Percentiles rank a stretch among this genome's conserved stretches.
Evolutionary conservation across 2,113 vertebrate genomes (phyloP).

Genomic region (Eptesicus fuscus): DNA sequence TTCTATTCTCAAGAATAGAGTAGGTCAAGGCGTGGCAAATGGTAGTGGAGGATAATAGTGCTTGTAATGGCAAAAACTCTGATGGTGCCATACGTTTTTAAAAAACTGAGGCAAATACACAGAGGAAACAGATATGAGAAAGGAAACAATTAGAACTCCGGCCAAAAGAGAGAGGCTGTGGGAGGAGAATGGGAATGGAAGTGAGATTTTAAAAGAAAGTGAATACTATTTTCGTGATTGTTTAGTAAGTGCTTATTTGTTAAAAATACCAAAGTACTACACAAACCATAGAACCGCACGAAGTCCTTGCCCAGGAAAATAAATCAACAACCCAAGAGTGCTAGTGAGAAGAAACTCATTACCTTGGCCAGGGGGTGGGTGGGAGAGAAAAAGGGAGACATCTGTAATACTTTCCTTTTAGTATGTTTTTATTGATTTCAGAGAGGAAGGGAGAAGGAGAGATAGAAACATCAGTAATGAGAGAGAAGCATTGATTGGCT

Average conservation of each 20-base stretch:
- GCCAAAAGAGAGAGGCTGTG: neutral
- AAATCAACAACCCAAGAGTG: neutral
- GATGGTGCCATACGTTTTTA: neutral
- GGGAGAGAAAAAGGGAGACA: no score
- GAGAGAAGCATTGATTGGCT: no score
- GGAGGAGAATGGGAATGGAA: neutral
- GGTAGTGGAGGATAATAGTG: neutral
- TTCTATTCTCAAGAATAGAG: neutral
- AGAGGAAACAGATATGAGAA: constrained; percentile 8
- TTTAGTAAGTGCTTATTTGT: neutral
- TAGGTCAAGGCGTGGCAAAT: neutral
- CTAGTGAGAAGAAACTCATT: neutral
- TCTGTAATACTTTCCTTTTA: no score
- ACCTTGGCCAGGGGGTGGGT: neutral
- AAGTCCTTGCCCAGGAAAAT: neutral
- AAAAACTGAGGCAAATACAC: neutral
- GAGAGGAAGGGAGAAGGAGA: no score
- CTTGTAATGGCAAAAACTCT: neutral
- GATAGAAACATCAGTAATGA: no score
- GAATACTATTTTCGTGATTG: constrained; percentile 2
- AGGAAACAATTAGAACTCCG: constrained; percentile 35
- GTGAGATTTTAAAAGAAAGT: neutral
- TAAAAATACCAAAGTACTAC: neutral
- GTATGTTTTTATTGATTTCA: no score
- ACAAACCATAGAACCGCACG: neutral